These are phyloP conservation scores for Zaprionus camerounensis DNA, from an alignment of 1,140 invertebrate genomes.

Conservation along the genomic window DNA sequence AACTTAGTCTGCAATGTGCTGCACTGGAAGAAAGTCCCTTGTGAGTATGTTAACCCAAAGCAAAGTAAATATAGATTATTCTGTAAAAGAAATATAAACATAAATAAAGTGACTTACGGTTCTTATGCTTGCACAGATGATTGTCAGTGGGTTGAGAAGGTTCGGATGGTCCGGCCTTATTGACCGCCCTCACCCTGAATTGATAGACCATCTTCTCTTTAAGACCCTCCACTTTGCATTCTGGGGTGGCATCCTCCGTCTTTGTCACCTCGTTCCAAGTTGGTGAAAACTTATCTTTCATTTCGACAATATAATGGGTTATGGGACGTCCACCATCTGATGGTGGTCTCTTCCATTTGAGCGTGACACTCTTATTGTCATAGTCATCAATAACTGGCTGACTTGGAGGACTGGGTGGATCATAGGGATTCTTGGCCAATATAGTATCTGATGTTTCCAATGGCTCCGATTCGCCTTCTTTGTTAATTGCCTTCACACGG, in stretches of 20 bases:
- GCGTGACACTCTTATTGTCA: conserved; percentile 94
- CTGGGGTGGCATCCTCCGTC: conserved; percentile 90
- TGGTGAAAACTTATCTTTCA: conserved; percentile 96
- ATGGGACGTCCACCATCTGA: conserved; percentile 98
- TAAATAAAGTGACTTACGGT: conserved; percentile 88
- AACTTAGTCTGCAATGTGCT: too few species aligned
- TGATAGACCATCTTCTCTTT: conserved; percentile 97
- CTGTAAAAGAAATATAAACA: neutral
- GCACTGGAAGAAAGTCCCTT: neutral
- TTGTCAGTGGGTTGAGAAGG: conserved; percentile 96
- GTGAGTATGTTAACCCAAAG: conserved; percentile 69
- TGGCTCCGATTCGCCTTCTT: conserved; percentile 98
- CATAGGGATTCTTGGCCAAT: conserved; percentile 98
- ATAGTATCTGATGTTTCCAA: conserved; percentile 95
- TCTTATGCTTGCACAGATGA: conserved; percentile 96
- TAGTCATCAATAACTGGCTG: conserved; percentile 97
- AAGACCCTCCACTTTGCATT: conserved; percentile 92
- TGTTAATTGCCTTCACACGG: conserved; percentile 98
- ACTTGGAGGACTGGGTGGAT: conserved; percentile 94
- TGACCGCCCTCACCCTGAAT: conserved; percentile 95
- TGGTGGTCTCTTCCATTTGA: conserved; percentile 95
- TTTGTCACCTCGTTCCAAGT: conserved; percentile 95
- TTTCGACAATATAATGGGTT: conserved; percentile 96
- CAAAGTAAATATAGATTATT: neutral
- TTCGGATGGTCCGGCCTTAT: conserved; percentile 94